phyloP scores from a whole-genome alignment of 2,888 invertebrate genomes.

The Cynaeus angustus region DNA sequence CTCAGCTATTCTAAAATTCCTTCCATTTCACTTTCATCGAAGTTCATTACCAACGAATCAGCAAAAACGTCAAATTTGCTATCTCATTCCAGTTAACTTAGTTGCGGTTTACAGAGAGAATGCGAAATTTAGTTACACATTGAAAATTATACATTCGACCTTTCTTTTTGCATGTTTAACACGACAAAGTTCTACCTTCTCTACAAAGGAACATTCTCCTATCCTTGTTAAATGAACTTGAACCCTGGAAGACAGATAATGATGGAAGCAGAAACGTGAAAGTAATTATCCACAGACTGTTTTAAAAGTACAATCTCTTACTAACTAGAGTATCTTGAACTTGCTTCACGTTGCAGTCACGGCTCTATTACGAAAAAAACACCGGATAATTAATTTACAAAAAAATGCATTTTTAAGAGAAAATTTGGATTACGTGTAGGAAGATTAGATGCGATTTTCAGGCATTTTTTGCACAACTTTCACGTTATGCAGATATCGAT shows the following conservation, averaged over 20 bases:
- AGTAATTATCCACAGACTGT: conserved; percentile 32
- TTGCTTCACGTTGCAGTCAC: conserved; percentile 22
- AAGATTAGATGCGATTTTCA: not conserved
- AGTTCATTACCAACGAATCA: conserved; percentile 49
- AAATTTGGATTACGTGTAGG: conserved; percentile 9
- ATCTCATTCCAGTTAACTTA: conserved; percentile 33
- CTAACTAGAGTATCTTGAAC: conserved; percentile 28
- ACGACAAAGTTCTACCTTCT: conserved; percentile 36
- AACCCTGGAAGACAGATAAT: conserved; percentile 36
- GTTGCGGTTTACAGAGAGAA: conserved; percentile 34
- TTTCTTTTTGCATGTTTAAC: conserved; percentile 34
- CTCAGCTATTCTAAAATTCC: conserved; percentile 54
- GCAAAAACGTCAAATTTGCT: conserved; percentile 38
- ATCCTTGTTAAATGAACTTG: conserved; percentile 45
- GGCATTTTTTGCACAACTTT: conserved; percentile 4
- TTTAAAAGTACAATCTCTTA: conserved; percentile 37
- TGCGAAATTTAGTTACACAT: conserved; percentile 18
- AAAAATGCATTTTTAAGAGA: not conserved
- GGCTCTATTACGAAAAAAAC: not conserved
- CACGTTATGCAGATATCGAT: conserved; percentile 4
- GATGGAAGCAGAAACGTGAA: conserved; percentile 41
- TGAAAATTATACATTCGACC: conserved; percentile 28
- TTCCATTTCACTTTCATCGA: conserved; percentile 66
- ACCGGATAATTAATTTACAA: not conserved
- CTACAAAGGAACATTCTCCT: conserved; percentile 20